Evolutionary conservation across 2,113 vertebrate species (phyloP).

Genomic region (Tyto alba): DNA sequence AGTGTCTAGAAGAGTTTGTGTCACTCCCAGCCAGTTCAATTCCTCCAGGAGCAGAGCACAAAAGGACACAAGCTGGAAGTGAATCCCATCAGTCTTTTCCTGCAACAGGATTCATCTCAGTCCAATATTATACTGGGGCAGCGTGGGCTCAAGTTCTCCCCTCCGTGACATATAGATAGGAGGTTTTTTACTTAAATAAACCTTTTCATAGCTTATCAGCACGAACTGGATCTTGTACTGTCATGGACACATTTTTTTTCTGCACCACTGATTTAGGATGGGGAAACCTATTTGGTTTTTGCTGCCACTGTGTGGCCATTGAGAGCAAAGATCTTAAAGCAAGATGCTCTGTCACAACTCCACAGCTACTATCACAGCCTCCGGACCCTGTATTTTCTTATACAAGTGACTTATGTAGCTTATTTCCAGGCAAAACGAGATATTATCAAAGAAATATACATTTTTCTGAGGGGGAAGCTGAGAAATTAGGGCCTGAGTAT

Average conservation of each 20-base stretch:
- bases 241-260: rapidly evolving
- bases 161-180: not conserved
- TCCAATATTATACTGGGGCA: rapidly evolving
- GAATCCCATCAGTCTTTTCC: not conserved
- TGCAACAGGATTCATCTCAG: not conserved
- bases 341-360: not conserved
- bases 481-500: not conserved
- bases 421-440: not conserved
- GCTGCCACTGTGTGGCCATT: slow-evolving; percentile 30
- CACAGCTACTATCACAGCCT: not conserved
- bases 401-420: not conserved
- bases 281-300: not conserved
- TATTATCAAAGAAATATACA: not conserved
- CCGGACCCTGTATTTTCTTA: not conserved
- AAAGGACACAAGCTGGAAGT: not conserved
- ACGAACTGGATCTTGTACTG: not conserved
- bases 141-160: not conserved
- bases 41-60: not conserved
- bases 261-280: rapidly evolving
- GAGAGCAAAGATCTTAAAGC: not conserved
- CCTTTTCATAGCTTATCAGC: not conserved
- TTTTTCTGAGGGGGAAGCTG: not conserved
- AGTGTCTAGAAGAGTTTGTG: not conserved
- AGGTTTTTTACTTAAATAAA: not conserved
- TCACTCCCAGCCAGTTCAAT: not conserved